Evolutionary conservation across 2,888 invertebrate genomes (phyloP), one percentile per base, ranked within the genome.

Genomic region (Eulithis prunata): DNA sequence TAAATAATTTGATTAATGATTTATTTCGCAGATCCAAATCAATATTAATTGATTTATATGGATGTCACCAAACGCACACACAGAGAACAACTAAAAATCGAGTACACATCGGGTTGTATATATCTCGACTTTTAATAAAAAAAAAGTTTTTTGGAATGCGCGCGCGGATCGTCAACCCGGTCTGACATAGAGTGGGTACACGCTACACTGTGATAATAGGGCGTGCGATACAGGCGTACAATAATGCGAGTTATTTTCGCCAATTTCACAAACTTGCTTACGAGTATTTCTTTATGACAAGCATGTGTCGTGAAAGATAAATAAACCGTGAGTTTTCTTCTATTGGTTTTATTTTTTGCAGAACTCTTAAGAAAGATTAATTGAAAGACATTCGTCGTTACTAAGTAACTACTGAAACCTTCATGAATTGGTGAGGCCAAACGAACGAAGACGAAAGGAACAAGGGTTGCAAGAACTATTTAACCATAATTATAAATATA

Each of bases 191-290:
- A 67, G 66, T 59, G 70, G 71, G 64, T 76, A 75, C 71, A 56
- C 67, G 71, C 68, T 72, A 74, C 77, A 66, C 64, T 73, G 72
- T 80, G 84, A 83, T 82, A 80, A 79, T 79, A 80, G 67, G 62
- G 69, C 64, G 78, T 64, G 77, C 71, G 75, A 78, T 63, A 86
- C 75, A 47, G 57, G 68, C 63, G 51, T 11, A 62, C 54, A 58
- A 54, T 46, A 45, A 60, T 52, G 28, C n/a, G 32, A 53, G 21
- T 65, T 61, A 47, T 51, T 43, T 45, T 36, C 49, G n/a, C 32
- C 59, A 41, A 52, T 60, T 60, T 52, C 32, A 38, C 57, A 51
- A 45, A 56, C 46, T 51, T 21, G 49, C 21, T 43, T 8, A 1
- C 38, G 41, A 41, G 12, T 38, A 49, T 51, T 51, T 41, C 45